Evolutionary conservation across 2,113 vertebrate species (phyloP).

Genomic region (Mola mola): DNA sequence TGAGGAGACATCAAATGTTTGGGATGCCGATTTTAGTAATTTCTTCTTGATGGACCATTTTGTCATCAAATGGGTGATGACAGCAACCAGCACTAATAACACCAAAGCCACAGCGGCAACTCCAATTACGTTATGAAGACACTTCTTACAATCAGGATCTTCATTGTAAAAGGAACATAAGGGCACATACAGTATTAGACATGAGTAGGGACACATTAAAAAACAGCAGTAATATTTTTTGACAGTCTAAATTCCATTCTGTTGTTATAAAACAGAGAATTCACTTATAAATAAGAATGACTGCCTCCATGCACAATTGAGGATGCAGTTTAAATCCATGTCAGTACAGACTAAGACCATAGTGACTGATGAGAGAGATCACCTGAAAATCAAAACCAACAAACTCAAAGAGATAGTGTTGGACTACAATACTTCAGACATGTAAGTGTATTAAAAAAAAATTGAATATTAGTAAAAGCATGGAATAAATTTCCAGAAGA

Average conservation of each 20-base stretch:
- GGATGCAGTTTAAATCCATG: too few relatives aligned
- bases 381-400: too few relatives aligned
- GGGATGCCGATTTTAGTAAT: background rate
- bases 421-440: too few relatives aligned
- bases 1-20: background rate
- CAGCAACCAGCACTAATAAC: background rate
- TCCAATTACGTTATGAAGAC: background rate
- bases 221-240: background rate
- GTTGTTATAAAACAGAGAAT: too few relatives aligned
- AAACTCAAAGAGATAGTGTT: too few relatives aligned
- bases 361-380: too few relatives aligned
- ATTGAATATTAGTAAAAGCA: too few relatives aligned
- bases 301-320: too few relatives aligned
- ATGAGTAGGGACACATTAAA: background rate
- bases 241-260: background rate
- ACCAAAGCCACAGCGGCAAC: background rate
- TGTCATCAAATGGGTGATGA: constrained; percentile 42
- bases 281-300: too few relatives aligned
- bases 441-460: too few relatives aligned
- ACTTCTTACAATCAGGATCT: accelerated
- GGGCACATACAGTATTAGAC: background rate
- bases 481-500: too few relatives aligned
- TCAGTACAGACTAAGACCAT: too few relatives aligned
- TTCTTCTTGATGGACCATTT: constrained; percentile 35
- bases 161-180: constrained; percentile 12